phyloP scores from a whole-genome alignment of 2,113 vertebrate species.

The Morone saxatilis region DNA sequence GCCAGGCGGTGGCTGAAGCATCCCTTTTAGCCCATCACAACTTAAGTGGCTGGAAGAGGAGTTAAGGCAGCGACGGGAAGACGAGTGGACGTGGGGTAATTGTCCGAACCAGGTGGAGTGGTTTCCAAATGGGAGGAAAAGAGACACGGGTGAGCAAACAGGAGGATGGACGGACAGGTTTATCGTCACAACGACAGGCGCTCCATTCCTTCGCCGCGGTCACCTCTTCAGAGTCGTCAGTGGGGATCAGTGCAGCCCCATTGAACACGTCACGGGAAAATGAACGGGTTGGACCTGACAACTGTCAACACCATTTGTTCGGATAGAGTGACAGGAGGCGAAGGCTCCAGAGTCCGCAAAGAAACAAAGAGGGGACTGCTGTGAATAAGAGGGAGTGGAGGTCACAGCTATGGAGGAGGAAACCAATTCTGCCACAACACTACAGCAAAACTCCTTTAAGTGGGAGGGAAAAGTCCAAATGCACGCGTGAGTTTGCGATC shows the following conservation, averaged over 20 bases:
- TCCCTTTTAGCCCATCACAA: slow-evolving; percentile 83
- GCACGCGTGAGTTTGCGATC: background rate
- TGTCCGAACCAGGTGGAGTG: slow-evolving; percentile 82
- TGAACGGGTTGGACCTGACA: slow-evolving; percentile 59
- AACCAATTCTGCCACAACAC: slow-evolving; percentile 36
- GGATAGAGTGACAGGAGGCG: slow-evolving; percentile 73
- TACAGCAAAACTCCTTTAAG: slow-evolving; percentile 1
- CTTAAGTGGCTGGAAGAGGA: slow-evolving; percentile 82
- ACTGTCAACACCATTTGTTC: slow-evolving; percentile 61
- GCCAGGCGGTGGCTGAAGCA: slow-evolving; percentile 73
- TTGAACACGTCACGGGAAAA: slow-evolving; percentile 80
- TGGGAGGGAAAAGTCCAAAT: slow-evolving; percentile 6
- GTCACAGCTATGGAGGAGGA: slow-evolving; percentile 14
- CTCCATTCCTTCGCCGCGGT: slow-evolving; percentile 57
- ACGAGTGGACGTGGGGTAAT: slow-evolving; percentile 76
- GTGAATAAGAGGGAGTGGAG: slow-evolving; percentile 24
- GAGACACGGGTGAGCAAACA: slow-evolving; percentile 78
- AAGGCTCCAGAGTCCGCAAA: slow-evolving; percentile 12
- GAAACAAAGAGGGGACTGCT: slow-evolving; percentile 64
- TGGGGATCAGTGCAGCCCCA: slow-evolving; percentile 79
- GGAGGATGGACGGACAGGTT: slow-evolving; percentile 72
- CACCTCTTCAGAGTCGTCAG: slow-evolving; percentile 77
- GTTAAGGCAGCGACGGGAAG: slow-evolving; percentile 73
- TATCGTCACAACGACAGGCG: slow-evolving; percentile 62
- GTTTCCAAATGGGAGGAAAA: slow-evolving; percentile 75